Evolutionary conservation across 2,113 vertebrate species (phyloP).

Genomic region (Pachypanchax playfairii): DNA sequence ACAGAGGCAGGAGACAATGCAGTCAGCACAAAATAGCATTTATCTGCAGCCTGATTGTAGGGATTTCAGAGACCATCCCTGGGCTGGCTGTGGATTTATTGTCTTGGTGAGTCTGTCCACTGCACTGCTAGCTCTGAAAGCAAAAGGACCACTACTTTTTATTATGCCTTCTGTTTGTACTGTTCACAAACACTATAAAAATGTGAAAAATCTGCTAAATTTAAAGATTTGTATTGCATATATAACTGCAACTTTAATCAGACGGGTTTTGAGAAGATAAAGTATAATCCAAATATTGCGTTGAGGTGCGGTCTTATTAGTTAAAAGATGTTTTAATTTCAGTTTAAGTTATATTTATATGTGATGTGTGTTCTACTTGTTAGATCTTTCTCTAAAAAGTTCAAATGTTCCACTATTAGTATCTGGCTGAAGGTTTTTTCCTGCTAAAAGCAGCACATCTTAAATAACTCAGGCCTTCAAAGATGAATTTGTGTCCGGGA

Average conservation of each 20-base stretch:
- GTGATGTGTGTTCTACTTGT: slow-evolving; percentile 32
- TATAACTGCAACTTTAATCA: background rate
- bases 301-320: slow-evolving; percentile 32
- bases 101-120: slow-evolving; percentile 76
- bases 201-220: slow-evolving; percentile 21
- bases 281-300: too few species aligned
- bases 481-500: slow-evolving; percentile 64
- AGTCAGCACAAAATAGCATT: slow-evolving; percentile 79
- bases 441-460: slow-evolving; percentile 68
- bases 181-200: slow-evolving; percentile 37
- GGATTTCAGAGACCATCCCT: slow-evolving; percentile 75
- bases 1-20: slow-evolving; percentile 81
- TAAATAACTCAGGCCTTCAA: slow-evolving; percentile 71
- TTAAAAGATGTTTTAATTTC: slow-evolving; percentile 31
- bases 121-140: slow-evolving; percentile 39
- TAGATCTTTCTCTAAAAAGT: slow-evolving; percentile 66
- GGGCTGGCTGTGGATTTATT: slow-evolving; percentile 77
- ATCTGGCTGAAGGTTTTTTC: slow-evolving; percentile 74
- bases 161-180: slow-evolving; percentile 28
- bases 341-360: slow-evolving; percentile 23
- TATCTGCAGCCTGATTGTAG: slow-evolving; percentile 78
- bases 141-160: slow-evolving; percentile 30
- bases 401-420: slow-evolving; percentile 71
- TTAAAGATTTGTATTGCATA: background rate
- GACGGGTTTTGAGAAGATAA: background rate